Evolutionary conservation across 2,797 vertebrate species (phyloP), one percentile per base, ranked within the genome.

Genomic region (Orestias chungarensis): DNA sequence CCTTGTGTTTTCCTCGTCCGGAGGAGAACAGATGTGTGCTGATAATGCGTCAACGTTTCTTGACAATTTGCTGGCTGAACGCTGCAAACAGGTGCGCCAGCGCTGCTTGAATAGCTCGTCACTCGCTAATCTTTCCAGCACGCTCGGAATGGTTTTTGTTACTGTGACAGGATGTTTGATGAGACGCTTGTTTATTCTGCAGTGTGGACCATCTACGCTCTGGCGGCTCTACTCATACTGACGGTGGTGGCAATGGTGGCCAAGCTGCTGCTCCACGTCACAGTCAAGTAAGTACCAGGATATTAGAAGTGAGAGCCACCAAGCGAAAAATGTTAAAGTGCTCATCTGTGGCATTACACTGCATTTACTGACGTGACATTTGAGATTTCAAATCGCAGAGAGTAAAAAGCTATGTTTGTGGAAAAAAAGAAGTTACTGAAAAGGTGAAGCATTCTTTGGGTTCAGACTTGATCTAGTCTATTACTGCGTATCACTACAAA

Each of bases 121-220:
- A 31, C 73, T 35, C 46, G 68, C 81, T 83, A 74, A 82, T 82
- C 65, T 69, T 75, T 73, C 76, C 70, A 66, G 74, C 64, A 75
- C 86, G 76, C 65, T 78, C 72, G 64, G 29, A 55, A 82, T 76
- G 74, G 61, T 70, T 82, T 70, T 65, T 29, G 71, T 77, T 47
- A 66, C 38, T 1, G 2, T 11, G 66, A 40, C 76, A 31, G 23
- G 3, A 50, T 64, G 18, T 47, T 61, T 88, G 74, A 89, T 73
- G 29, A 70, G 64, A 50, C 35, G n/a, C 67, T 75, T 72, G 46
- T 75, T 83, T 55, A 82, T 55, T 83, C 67, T 73, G 55, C 83
- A 99, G 97, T 97, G 85, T 98, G 97, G 97, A 98, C 96, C 73
- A 96, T 99, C 73, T 99, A 98, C 0, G 95, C 96, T 14, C 95